Conservation (phyloP, 2,113 vertebrate species). For the Thalassoma bifasciatum region DNA sequence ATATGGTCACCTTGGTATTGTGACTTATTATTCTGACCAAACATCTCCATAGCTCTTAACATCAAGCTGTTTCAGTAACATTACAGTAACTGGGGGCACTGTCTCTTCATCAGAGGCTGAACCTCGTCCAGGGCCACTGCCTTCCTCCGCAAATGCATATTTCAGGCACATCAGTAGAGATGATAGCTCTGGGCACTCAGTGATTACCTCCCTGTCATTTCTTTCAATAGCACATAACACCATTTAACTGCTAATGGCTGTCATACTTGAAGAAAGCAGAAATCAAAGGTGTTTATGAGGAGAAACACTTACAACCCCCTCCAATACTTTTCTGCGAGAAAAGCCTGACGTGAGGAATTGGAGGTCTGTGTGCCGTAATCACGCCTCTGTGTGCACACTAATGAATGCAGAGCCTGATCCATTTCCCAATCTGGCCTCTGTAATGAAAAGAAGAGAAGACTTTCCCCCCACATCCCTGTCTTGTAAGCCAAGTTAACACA, state of each 20-base stretch:
- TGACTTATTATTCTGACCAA: conserved; percentile 32
- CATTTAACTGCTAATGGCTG: conserved; percentile 71
- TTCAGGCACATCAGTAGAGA: conserved; percentile 70
- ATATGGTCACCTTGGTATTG: no score
- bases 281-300: conserved; percentile 66
- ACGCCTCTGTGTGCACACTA: conserved; percentile 46
- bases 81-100: conserved; percentile 61
- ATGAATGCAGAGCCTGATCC: conserved; percentile 60
- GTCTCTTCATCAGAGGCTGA: conserved; percentile 71
- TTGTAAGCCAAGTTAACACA: conserved; percentile 50
- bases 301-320: conserved; percentile 25
- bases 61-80: conserved; percentile 69
- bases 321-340: conserved; percentile 54
- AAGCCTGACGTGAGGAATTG: conserved; percentile 58
- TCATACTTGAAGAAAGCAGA: conserved; percentile 54
- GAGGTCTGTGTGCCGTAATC: conserved; percentile 50
- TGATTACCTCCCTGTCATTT: conserved; percentile 67
- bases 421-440: conserved; percentile 53
- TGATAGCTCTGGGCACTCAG: conserved; percentile 41
- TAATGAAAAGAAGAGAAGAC: conserved; percentile 55
- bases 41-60: conserved; percentile 26
- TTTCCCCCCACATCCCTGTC: conserved; percentile 46
- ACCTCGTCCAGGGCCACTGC: conserved; percentile 32
- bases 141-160: conserved; percentile 64
- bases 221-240: conserved; percentile 74